phyloP scores from a whole-genome alignment of 2,113 vertebrate genomes.

The Galemys pyrenaicus region DNA sequence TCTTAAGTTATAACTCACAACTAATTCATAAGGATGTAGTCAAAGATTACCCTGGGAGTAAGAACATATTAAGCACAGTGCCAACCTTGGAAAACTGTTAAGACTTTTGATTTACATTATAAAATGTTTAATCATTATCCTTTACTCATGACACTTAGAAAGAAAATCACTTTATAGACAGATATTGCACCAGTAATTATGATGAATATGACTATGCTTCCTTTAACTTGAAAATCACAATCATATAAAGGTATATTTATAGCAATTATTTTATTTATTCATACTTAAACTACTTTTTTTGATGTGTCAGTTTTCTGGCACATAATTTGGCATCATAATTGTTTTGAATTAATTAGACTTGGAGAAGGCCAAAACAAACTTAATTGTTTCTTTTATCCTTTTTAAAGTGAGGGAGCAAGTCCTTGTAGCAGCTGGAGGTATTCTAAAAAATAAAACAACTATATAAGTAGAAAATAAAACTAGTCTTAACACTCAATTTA shows the following conservation, averaged over 20 bases:
- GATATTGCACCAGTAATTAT: background rate
- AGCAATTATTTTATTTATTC: background rate
- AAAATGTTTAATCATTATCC: background rate
- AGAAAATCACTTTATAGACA: conserved; percentile 12
- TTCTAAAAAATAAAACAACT: background rate
- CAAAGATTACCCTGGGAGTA: background rate
- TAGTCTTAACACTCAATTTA: background rate
- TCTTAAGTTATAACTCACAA: background rate
- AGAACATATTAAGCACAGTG: background rate
- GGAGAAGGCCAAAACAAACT: background rate
- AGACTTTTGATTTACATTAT: background rate
- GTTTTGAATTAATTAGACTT: background rate
- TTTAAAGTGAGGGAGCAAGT: background rate
- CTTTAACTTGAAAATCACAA: background rate
- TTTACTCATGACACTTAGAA: background rate
- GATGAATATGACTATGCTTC: background rate
- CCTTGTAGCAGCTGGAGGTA: background rate
- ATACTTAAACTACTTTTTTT: background rate
- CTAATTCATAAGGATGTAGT: background rate
- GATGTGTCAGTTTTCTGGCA: background rate
- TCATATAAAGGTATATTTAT: background rate
- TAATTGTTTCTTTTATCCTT: background rate
- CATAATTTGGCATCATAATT: background rate
- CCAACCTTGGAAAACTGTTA: background rate
- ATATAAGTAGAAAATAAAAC: background rate